Percentiles rank a stretch among this genome's conserved stretches.
These are phyloP conservation scores for Paralinhomoeus sp. DNA, from an alignment of 2,888 invertebrate genomes.

Conservation along the genomic window DNA sequence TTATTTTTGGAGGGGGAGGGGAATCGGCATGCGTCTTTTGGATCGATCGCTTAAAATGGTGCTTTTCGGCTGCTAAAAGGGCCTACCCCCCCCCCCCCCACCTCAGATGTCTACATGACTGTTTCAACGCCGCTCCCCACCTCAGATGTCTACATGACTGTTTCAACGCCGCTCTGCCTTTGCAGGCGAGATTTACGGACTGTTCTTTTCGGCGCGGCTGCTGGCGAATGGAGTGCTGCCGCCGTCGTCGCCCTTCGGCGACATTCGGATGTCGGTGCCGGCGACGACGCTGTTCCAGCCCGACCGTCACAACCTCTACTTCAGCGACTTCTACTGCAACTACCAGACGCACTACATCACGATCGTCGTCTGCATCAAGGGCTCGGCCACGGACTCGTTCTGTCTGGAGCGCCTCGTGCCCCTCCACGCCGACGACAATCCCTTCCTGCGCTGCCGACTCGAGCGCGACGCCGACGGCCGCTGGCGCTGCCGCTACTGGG, in stretches of 20 bases:
- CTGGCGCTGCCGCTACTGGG: constrained; percentile 6
- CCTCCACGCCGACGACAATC: constrained; percentile 13
- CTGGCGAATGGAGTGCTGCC: constrained; percentile 12
- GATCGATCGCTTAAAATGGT: too few species aligned
- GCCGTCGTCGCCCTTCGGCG: constrained; percentile 17
- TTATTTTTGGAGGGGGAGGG: too few species aligned
- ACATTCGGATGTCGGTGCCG: constrained; percentile 12
- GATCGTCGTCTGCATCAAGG: constrained; percentile 15
- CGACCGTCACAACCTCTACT: background rate
- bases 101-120: too few species aligned
- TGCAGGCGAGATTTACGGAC: constrained; percentile 10
- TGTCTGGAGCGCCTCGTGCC: constrained; percentile 9
- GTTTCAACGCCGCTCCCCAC: too few species aligned
- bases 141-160: too few species aligned
- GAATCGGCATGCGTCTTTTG: too few species aligned
- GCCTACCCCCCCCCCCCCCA: too few species aligned
- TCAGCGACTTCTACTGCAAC: constrained; percentile 26
- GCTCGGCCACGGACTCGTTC: constrained; percentile 14
- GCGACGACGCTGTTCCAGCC: constrained; percentile 9
- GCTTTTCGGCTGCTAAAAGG: too few species aligned
- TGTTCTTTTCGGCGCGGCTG: constrained; percentile 24
- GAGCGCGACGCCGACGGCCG: background rate
- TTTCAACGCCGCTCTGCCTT: background rate
- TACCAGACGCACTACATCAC: constrained; percentile 22
- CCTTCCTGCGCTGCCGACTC: constrained; percentile 10